Percentiles rank a stretch among this genome's conserved stretches.
Conservation (phyloP, 1,140 invertebrate genomes). For the Lepidurus arcticus region DNA sequence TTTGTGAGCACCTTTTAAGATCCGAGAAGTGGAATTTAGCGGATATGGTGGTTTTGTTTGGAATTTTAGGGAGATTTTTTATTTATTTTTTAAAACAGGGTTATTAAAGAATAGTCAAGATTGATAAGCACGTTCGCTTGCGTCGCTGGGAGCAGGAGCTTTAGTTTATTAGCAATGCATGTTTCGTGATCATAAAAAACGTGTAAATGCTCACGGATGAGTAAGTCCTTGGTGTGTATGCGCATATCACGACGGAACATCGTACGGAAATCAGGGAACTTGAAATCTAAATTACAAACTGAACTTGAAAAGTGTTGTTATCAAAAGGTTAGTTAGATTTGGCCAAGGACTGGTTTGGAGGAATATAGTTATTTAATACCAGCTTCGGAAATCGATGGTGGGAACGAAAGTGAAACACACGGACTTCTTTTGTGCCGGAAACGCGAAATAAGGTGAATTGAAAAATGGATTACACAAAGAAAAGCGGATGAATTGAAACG, state of each 20-base stretch:
- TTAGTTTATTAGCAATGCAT: neutral
- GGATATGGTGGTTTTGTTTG: neutral
- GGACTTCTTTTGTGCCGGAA: too few species aligned
- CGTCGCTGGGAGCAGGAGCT: neutral
- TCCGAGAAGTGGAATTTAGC: neutral
- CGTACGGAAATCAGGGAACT: neutral
- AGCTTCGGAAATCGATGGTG: too few species aligned
- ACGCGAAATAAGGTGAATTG: too few species aligned
- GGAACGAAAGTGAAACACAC: too few species aligned
- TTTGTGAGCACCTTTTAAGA: neutral
- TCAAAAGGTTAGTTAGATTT: neutral
- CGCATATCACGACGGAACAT: neutral
- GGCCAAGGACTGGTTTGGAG: neutral
- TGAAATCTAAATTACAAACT: neutral
- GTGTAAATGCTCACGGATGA: neutral
- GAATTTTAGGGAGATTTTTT: neutral
- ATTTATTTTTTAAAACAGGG: neutral
- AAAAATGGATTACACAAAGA: too few species aligned
- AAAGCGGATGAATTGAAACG: too few species aligned
- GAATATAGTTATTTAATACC: neutral
- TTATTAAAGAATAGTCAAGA: constrained; percentile 12
- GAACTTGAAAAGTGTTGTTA: neutral
- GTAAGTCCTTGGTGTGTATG: neutral
- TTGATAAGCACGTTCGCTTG: constrained; percentile 1
- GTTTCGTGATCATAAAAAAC: neutral